Evolutionary conservation across 2,888 invertebrate species (phyloP), one percentile per base, ranked within the genome.

Genomic region (Resseliella maxima): DNA sequence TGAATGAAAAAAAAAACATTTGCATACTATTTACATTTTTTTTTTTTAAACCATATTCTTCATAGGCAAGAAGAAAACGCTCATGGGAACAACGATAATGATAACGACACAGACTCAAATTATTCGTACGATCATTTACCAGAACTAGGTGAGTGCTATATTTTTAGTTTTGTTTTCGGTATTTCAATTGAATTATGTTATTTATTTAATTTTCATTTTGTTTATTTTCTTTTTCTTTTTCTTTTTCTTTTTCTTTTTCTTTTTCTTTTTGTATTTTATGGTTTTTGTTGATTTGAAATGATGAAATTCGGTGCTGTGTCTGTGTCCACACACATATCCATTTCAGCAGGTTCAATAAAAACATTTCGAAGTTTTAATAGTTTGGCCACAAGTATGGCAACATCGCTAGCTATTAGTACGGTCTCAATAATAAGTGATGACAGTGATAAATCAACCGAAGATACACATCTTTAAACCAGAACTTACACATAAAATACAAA

Each of bases 301-400:
- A 24, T n/a, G 3, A 3, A 0, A 59, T 24, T 41, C 31, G 45
- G 18, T 46, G 1, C 15, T 12, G 46, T 41, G 38, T 38, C 3
- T n/a, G 15, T 3, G 0, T 41, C 35, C 2, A n/a, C 15, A 59
- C 12, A 21, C 21, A 2, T 86, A 10, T n/a, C 12, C 1, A 50
- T 38, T 15, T 38, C 21, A 86, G 59, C 50, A 12, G 85, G 85
- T 45, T 86, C 91, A 88, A 90, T 91, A 90, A 90, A 90, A 91
- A 91, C 91, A 86, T 91, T 90, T 90, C 90, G 90, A 89, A 91
- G 91, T 90, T 89, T 90, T 88, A 91, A 91, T 90, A 91, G 91
- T 89, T 90, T 91, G 90, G 91, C 91, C 88, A 91, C 91, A 87
- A 91, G 91, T 89, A 90, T 91, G 90, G 91, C 91, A 88, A 91